Percentiles rank a stretch among this genome's conserved stretches.
These are phyloP conservation scores for Cynodonichthys magdalenae DNA, from an alignment of 2,797 vertebrate species.

Conservation along the genomic window DNA sequence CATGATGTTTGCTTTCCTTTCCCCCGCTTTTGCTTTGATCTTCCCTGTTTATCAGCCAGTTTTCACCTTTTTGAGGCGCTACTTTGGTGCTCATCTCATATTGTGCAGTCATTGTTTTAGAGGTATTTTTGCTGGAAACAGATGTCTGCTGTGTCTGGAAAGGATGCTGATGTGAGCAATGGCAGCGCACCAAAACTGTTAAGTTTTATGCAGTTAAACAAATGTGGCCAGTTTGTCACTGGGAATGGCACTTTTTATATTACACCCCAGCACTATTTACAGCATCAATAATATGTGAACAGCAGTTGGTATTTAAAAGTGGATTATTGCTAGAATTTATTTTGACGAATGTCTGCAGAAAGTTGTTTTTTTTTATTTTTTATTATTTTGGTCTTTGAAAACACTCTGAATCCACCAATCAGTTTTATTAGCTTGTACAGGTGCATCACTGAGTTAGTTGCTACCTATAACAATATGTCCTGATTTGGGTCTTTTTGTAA, in stretches of 20 bases:
- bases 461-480: neutral
- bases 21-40: neutral
- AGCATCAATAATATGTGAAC: neutral
- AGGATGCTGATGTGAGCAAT: neutral
- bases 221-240: constrained; percentile 6
- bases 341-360: neutral
- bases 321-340: neutral
- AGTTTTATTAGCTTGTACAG: neutral
- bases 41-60: neutral
- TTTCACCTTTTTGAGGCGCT: neutral
- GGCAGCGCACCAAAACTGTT: constrained; percentile 2
- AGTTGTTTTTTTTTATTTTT: neutral
- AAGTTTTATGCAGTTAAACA: constrained; percentile 6
- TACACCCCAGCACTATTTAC: constrained; percentile 5
- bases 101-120: neutral
- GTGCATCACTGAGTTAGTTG: neutral
- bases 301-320: neutral
- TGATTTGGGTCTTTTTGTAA: neutral
- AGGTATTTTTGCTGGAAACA: neutral
- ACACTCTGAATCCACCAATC: neutral
- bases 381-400: neutral
- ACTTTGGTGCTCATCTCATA: constrained; percentile 4
- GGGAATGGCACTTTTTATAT: constrained; percentile 3
- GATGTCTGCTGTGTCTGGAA: constrained; percentile 11
- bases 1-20: neutral